Base-by-base conservation (phyloP, 2,113 vertebrate species). In the Pterocles orientalis region DNA sequence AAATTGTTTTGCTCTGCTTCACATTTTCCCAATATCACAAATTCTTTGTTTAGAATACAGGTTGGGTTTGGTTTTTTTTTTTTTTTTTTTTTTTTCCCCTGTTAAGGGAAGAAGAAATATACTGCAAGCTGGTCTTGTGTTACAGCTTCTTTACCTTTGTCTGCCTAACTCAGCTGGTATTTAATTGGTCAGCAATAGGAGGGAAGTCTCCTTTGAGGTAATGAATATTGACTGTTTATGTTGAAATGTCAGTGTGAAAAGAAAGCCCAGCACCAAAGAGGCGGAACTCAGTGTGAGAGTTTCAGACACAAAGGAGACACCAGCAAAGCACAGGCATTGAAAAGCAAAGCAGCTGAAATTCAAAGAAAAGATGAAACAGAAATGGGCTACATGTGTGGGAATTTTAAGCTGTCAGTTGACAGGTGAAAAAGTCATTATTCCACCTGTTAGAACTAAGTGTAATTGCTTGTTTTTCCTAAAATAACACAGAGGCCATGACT, bases 101-200 rank as follows among this genome's bases (percentile, higher is more conserved):
- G 62, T 92, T 65, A 95, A 95, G 91, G 88, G 85, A 95, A 90
- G 91, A 94, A 97, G 94, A 92, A 95, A 81, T 93, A 45, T 34
- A 72, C 92, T 95, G 50, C 18, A 60, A 96, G 96, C 86, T 94
- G 80, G 96, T n/a, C 95, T 94, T 95, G 93, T 94, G 94, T 96
- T 97, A 92, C 94, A 90, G 86, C 97, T 95, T 88, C 92, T 97
- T 96, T 97, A 97, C 97, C 97, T 97, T 98, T 98, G 97, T 98
- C 97, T 97, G 97, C 82, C 97, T 85, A 97, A 97, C 98, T 98
- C 99, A 99, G 99, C 98, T 99, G 99, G 99, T 98, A 98, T 98
- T 99, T 99, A 99, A 99, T 99, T 99, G 98, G 98, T 98, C 99
- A 98, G 98, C 98, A 98, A 98, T 98, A 97, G 98, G 98, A 99